These are phyloP conservation scores for Silurus meridionalis DNA, from an alignment of 2,113 vertebrate species.

Conservation along the genomic window DNA sequence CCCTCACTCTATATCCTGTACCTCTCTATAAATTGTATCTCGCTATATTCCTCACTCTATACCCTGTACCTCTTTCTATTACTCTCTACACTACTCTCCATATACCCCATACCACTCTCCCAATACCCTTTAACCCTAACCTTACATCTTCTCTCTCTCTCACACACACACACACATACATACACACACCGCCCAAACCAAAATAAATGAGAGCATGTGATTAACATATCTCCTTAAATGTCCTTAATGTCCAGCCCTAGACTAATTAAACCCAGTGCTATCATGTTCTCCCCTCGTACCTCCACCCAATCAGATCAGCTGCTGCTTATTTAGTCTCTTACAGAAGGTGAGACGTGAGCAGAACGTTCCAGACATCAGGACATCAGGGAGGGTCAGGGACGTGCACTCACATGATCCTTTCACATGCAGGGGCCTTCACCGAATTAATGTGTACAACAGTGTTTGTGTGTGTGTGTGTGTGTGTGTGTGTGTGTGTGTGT, in stretches of 20 bases:
- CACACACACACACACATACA: background rate
- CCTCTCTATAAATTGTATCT: too few species aligned
- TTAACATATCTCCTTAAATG: background rate
- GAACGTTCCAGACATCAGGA: constrained; percentile 19
- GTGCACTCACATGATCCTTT: background rate
- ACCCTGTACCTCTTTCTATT: background rate
- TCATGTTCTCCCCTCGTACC: background rate
- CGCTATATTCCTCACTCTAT: background rate
- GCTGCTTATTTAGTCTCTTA: constrained; percentile 22
- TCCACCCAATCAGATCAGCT: background rate
- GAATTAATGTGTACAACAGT: background rate
- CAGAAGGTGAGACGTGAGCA: constrained; percentile 12
- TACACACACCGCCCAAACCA: too few species aligned
- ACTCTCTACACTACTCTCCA: background rate
- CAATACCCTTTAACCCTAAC: background rate
- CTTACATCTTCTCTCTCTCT: background rate
- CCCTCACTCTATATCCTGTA: background rate
- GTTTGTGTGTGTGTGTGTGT: background rate
- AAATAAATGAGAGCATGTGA: background rate
- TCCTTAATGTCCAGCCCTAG: background rate
- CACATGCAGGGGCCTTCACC: background rate
- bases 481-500: background rate
- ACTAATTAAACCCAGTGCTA: background rate
- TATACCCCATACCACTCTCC: background rate
- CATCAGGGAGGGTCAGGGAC: constrained; percentile 66